A percentile compares a stretch with the other conserved stretches of the same genome.
These are phyloP conservation scores for Stichopus horrens DNA, from an alignment of 53 echinoderm and acorn worm species.

Conservation along the genomic window DNA sequence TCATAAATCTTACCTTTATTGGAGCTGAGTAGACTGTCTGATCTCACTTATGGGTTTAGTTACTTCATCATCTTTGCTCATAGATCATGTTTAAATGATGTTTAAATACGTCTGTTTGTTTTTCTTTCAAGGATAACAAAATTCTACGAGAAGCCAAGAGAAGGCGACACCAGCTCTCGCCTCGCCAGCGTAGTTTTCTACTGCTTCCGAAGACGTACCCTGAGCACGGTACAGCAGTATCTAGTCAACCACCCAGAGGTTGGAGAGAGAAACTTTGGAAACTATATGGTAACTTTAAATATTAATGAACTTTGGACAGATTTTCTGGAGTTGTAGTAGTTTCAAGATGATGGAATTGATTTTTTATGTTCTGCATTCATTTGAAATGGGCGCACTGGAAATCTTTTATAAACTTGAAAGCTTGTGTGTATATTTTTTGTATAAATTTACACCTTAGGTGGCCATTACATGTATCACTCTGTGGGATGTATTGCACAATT, in stretches of 20 bases:
- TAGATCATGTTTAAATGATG: too few relatives aligned
- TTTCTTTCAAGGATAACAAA: conserved; percentile 64
- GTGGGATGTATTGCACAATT: too few relatives aligned
- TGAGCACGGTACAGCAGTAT: conserved; percentile 63
- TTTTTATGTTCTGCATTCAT: too few relatives aligned
- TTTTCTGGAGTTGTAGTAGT: background rate
- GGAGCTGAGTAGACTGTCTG: too few relatives aligned
- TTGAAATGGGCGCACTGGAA: too few relatives aligned
- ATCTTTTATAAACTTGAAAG: too few relatives aligned
- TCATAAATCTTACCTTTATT: too few relatives aligned
- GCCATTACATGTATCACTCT: background rate
- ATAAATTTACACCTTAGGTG: background rate
- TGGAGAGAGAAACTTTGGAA: conserved; percentile 72
- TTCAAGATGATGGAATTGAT: too few relatives aligned
- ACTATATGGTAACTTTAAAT: conserved; percentile 62
- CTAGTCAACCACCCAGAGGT: conserved; percentile 59
- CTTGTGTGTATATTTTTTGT: background rate
- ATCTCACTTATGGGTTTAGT: too few relatives aligned
- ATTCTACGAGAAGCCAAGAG: conserved; percentile 77
- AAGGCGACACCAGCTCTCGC: conserved; percentile 63
- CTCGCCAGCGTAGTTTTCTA: conserved; percentile 90
- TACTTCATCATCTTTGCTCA: too few relatives aligned
- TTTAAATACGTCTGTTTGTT: background rate
- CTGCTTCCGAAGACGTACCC: conserved; percentile 71
- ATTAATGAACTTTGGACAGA: background rate